Conservation (phyloP, 2,797 vertebrate genomes). For the Ceryle rudis region DNA sequence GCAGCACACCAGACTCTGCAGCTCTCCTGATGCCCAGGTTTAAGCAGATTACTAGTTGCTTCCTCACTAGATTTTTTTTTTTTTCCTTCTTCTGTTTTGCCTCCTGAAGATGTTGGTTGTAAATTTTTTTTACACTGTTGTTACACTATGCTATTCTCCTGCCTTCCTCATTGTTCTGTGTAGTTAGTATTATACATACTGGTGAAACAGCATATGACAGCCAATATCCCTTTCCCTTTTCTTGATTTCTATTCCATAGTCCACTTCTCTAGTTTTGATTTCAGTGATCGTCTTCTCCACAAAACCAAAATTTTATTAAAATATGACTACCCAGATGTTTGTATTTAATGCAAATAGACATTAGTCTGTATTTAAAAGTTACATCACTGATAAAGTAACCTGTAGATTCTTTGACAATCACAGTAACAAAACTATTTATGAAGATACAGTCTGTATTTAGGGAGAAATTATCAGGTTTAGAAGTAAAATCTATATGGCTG, state of each 20-base stretch:
- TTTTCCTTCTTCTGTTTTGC: neutral
- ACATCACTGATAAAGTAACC: neutral
- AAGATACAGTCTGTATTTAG: neutral
- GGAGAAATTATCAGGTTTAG: slow-evolving; percentile 37
- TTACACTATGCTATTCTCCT: neutral
- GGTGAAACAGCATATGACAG: neutral
- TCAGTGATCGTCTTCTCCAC: neutral
- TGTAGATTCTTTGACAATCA: neutral
- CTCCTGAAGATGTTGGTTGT: neutral
- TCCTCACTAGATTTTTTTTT: neutral
- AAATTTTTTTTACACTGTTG: neutral
- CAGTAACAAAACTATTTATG: neutral
- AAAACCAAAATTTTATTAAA: neutral
- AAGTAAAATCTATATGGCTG: slow-evolving; percentile 29
- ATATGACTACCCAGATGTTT: neutral
- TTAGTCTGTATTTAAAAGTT: neutral
- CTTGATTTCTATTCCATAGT: neutral
- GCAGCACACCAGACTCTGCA: neutral
- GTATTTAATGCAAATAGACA: neutral
- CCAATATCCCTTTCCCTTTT: neutral
- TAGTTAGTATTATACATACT: neutral
- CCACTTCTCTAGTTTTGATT: neutral
- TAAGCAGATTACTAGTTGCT: neutral
- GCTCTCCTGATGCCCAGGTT: neutral
- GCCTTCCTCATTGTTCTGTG: neutral